Conservation (phyloP, 2,113 vertebrate genomes). For the Halcyon senegalensis region DNA sequence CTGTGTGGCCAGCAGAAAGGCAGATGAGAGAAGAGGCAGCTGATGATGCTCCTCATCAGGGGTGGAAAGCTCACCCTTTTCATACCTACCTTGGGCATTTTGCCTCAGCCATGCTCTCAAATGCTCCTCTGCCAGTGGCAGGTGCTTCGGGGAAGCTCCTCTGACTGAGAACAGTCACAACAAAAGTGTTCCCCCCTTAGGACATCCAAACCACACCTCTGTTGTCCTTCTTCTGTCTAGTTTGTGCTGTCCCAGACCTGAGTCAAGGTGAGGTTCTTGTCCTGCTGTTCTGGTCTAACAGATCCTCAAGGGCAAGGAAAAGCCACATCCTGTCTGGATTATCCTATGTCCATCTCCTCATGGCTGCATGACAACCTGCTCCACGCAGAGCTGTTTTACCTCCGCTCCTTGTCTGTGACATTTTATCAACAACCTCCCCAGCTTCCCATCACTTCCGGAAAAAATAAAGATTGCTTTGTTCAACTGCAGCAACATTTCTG, state of each 20-base stretch:
- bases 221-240: background rate
- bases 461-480: background rate
- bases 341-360: background rate
- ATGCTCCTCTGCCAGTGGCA: background rate
- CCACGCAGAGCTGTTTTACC: background rate
- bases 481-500: background rate
- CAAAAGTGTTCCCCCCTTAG: fast-evolving
- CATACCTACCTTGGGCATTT: background rate
- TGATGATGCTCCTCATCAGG: background rate
- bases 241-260: too few relatives aligned
- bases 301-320: background rate
- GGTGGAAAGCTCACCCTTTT: background rate
- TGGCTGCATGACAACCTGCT: background rate
- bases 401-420: background rate
- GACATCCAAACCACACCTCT: background rate
- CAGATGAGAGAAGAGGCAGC: background rate
- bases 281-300: background rate
- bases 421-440: background rate
- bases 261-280: background rate
- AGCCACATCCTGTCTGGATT: background rate
- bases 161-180: background rate
- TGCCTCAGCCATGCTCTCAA: background rate
- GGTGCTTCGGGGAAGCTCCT: background rate
- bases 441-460: background rate
- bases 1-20: background rate